A percentile compares a stretch with the other conserved stretches of the same genome.
Conservation (phyloP, 2,113 vertebrate species). For the Psittacula cyanocephala region DNA sequence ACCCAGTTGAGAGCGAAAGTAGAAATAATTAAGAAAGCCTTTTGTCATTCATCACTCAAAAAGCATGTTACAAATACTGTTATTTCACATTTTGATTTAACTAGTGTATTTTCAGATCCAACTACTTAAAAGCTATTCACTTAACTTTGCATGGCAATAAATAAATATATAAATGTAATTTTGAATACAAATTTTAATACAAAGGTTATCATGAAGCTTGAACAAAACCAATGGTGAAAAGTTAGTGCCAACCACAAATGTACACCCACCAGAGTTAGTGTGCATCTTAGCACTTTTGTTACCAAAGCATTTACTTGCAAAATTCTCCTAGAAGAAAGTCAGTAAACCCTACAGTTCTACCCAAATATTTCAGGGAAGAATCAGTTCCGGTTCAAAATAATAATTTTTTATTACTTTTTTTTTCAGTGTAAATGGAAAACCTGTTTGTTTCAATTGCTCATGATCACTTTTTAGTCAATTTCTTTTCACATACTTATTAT, state of each 20-base stretch:
- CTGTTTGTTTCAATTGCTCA: neutral
- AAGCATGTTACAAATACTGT: neutral
- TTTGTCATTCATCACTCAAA: neutral
- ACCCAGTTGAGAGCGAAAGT: neutral
- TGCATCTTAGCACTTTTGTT: neutral
- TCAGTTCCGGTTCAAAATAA: neutral
- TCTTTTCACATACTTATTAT: neutral
- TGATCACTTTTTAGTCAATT: neutral
- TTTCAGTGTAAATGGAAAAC: neutral
- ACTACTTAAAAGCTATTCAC: neutral
- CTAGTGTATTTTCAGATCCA: neutral
- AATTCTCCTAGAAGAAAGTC: neutral
- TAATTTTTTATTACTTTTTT: neutral
- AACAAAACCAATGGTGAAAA: neutral
- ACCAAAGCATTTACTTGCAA: neutral
- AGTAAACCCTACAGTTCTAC: neutral
- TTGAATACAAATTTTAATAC: neutral
- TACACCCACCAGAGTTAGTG: too few relatives aligned
- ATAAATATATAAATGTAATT: neutral
- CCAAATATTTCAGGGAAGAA: neutral
- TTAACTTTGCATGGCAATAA: neutral
- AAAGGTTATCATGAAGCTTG: neutral
- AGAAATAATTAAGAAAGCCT: neutral
- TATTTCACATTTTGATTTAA: neutral
- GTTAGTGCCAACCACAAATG: neutral